phyloP scores from a whole-genome alignment of 2,888 invertebrate species.

The Drosophila mimica region DNA sequence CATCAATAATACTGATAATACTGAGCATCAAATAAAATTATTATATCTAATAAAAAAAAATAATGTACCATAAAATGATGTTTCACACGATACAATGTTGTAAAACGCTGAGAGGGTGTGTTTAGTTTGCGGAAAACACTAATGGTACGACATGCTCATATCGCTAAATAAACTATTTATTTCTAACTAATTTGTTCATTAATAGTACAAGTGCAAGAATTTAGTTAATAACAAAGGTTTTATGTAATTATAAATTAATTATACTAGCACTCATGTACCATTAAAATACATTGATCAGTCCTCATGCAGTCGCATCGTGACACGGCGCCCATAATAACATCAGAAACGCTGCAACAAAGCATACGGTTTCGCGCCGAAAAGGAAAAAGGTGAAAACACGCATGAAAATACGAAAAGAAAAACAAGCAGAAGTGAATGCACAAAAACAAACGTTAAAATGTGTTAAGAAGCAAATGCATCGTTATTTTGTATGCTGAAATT shows the following conservation, averaged over 20 bases:
- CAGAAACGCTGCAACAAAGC: conserved; percentile 76
- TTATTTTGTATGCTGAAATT: conserved; percentile 33
- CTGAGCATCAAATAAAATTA: not conserved
- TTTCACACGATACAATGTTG: conserved; percentile 27
- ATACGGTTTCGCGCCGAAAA: conserved; percentile 78
- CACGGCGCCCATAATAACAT: conserved; percentile 56
- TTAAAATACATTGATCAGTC: not conserved
- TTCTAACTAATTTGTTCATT: not conserved
- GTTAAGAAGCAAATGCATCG: conserved; percentile 24
- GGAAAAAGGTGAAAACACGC: conserved; percentile 55
- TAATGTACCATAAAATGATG: not conserved
- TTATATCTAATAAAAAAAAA: not conserved
- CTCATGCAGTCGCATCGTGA: conserved; percentile 61
- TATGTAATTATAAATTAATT: too few species aligned
- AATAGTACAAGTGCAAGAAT: not conserved
- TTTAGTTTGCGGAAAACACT: not conserved
- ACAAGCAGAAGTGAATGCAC: conserved; percentile 21
- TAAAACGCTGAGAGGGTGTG: conserved; percentile 29
- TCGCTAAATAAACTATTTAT: not conserved
- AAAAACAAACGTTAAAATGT: conserved; percentile 43
- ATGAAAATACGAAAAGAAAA: conserved; percentile 32
- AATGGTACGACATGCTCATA: conserved; percentile 11
- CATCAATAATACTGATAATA: not conserved
- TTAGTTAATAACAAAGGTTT: not conserved
- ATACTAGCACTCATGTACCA: not conserved